Conservation (phyloP, 2,113 vertebrate species). For the Furnarius figulus region DNA sequence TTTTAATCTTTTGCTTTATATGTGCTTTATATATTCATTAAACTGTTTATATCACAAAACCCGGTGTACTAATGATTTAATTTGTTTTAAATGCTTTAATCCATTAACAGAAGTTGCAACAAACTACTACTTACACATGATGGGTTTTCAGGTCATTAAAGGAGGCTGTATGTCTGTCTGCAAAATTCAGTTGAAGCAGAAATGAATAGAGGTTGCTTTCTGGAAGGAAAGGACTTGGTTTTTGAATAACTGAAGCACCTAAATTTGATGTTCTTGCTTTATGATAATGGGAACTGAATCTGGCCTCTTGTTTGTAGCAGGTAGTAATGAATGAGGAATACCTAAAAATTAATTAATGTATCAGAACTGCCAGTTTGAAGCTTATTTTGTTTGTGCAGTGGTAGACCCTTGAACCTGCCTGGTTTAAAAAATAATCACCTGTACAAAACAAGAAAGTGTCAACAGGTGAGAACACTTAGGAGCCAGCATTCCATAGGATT, state of each 20-base stretch:
- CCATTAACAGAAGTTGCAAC: constrained; percentile 35
- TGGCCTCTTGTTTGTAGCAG: background rate
- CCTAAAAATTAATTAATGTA: background rate
- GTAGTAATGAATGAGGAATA: background rate
- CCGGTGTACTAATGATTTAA: constrained; percentile 42
- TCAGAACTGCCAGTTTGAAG: background rate
- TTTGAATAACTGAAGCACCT: background rate
- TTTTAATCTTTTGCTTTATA: constrained; percentile 43
- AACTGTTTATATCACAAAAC: constrained; percentile 51
- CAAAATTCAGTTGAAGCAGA: background rate
- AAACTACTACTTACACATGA: accelerated
- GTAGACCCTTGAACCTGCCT: background rate
- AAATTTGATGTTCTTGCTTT: background rate
- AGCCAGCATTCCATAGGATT: background rate
- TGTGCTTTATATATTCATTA: constrained; percentile 65
- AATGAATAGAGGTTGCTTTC: background rate
- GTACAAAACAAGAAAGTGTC: background rate
- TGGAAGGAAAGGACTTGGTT: background rate
- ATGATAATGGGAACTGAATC: background rate
- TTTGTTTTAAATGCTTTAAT: constrained; percentile 37
- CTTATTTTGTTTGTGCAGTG: background rate
- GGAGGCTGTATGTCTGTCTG: background rate
- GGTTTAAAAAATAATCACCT: background rate
- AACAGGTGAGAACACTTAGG: background rate
- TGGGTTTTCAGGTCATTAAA: background rate